phyloP scores from a whole-genome alignment of 2,113 vertebrate genomes.

The Rhizomys pruinosus region DNA sequence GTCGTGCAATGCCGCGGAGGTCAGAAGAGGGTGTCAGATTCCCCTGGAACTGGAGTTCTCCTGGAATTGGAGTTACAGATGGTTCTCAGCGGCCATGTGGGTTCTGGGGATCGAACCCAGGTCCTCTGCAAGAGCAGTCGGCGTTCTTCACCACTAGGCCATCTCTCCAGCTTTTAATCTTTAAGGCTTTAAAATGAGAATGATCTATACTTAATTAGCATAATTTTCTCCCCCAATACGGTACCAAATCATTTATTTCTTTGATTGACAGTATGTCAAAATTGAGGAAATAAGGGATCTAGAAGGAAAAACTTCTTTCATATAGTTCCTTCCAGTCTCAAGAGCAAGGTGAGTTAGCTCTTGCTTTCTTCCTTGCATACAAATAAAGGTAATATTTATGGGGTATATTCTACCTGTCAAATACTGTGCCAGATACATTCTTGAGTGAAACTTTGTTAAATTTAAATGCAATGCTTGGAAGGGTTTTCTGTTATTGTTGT shows the following conservation, averaged over 20 bases:
- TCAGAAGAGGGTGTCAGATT: too few relatives aligned
- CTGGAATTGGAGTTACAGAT: too few relatives aligned
- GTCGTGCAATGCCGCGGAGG: too few relatives aligned
- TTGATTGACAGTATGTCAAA: not conserved
- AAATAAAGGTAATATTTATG: not conserved
- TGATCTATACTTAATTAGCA: constrained; percentile 3
- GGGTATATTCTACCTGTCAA: not conserved
- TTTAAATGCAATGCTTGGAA: not conserved
- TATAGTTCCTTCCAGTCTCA: not conserved
- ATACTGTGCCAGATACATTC: not conserved
- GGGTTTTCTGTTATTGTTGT: too few relatives aligned
- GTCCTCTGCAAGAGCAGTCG: too few relatives aligned
- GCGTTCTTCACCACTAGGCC: too few relatives aligned
- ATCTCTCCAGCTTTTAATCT: too few relatives aligned
- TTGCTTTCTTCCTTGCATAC: not conserved
- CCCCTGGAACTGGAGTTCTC: too few relatives aligned
- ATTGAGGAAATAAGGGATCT: not conserved
- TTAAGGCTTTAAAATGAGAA: constrained; percentile 8
- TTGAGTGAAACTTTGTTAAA: not conserved
- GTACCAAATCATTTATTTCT: not conserved
- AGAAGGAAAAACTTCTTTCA: not conserved
- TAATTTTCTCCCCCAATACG: not conserved
- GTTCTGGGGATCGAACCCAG: too few relatives aligned
- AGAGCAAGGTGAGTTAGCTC: not conserved
- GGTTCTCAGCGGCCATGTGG: too few relatives aligned